Conservation (phyloP, 2,797 vertebrate species). For the Catamblyrhynchus diadema region DNA sequence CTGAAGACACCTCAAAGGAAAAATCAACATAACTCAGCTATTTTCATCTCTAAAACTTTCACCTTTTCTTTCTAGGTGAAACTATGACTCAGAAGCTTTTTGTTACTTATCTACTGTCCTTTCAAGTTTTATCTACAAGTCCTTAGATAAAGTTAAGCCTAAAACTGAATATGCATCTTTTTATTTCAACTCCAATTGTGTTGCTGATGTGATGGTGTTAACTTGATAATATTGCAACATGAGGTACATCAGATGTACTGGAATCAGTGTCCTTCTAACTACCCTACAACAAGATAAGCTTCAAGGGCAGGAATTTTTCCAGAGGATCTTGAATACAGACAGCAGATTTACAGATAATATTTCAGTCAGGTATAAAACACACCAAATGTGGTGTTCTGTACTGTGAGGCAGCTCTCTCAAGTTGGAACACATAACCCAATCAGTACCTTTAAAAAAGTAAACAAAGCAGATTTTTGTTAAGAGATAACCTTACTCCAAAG, state of each 20-base stretch:
- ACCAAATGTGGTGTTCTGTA: neutral
- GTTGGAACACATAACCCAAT: neutral
- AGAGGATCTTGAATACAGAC: constrained; percentile 11
- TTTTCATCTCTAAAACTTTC: neutral
- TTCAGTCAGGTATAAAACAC: neutral
- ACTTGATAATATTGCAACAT: constrained; percentile 54
- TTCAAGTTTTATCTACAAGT: neutral
- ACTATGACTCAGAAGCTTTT: neutral
- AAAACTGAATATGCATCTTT: constrained; percentile 31
- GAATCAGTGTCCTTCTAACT: constrained; percentile 58
- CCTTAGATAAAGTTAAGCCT: neutral
- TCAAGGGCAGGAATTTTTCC: constrained; percentile 52
- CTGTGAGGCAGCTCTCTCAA: neutral
- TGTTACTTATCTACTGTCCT: neutral
- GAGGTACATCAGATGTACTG: neutral
- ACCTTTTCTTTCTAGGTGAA: neutral
- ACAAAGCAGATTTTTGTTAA: neutral
- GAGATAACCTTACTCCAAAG: neutral
- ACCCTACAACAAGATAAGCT: constrained; percentile 58
- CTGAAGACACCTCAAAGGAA: neutral
- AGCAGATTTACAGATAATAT: constrained; percentile 23
- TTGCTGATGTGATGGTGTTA: constrained; percentile 12
- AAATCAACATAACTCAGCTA: neutral
- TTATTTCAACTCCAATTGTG: constrained; percentile 29
- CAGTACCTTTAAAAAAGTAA: neutral